Conservation (phyloP, 1,140 invertebrate genomes). For the Cataglyphis hispanica region DNA sequence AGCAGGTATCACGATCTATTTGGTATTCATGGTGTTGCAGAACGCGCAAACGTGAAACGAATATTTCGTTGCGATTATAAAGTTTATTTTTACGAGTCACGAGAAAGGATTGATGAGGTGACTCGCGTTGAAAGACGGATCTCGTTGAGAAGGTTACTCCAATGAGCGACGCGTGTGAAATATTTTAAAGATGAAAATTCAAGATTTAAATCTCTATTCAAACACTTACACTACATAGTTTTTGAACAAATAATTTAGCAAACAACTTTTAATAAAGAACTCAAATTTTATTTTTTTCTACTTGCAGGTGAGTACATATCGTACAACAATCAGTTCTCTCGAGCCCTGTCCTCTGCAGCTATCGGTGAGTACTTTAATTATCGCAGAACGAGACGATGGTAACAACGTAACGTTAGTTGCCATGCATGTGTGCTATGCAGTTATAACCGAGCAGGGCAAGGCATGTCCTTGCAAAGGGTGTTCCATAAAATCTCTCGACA, state of each 20-base stretch:
- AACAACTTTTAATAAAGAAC: not conserved
- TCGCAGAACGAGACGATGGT: conserved; percentile 41
- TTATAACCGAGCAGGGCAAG: not conserved
- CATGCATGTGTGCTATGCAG: not conserved
- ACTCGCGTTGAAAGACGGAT: conserved; percentile 15
- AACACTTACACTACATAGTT: not conserved
- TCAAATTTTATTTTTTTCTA: conserved; percentile 66
- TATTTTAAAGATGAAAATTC: not conserved
- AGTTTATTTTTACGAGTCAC: conserved; percentile 71
- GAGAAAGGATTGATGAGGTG: conserved; percentile 63
- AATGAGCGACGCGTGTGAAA: not conserved
- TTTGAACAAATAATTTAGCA: not conserved
- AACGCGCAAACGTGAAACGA: conserved; percentile 68
- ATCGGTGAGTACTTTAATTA: conserved; percentile 67
- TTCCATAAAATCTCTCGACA: conserved; percentile 66
- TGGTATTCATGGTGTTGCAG: conserved; percentile 76
- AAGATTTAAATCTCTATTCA: not conserved
- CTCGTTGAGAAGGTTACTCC: not conserved
- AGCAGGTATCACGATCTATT: conserved; percentile 67
- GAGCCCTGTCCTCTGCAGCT: conserved; percentile 65
- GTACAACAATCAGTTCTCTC: conserved; percentile 49
- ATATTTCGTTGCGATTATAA: conserved; percentile 31
- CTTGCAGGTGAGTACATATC: conserved; percentile 80
- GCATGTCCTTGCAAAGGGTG: conserved; percentile 19
- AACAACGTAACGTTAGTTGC: not conserved